phyloP scores from a whole-genome alignment of 2,797 vertebrate genomes.

The Ctenosaura bakeri region DNA sequence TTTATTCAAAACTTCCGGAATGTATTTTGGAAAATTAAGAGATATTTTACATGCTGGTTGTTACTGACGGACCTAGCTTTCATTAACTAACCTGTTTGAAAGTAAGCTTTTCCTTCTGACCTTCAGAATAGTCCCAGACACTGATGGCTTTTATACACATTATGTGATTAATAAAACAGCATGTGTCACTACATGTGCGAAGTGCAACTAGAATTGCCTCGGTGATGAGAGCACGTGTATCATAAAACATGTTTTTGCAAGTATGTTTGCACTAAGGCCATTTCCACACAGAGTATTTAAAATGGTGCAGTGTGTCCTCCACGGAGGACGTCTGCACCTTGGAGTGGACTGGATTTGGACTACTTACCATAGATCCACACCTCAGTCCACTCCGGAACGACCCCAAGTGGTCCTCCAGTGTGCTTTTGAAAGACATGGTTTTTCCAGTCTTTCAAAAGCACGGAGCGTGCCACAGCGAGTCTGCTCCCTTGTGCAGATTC shows the following conservation, averaged over 20 bases:
- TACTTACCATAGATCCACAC: no score
- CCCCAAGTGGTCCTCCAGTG: no score
- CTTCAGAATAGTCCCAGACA: neutral
- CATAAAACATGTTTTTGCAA: neutral
- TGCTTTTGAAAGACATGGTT: no score
- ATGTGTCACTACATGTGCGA: neutral
- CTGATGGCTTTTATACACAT: neutral
- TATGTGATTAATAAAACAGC: neutral
- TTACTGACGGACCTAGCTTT: neutral
- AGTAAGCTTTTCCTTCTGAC: neutral
- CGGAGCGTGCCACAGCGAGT: no score
- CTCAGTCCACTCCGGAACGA: no score
- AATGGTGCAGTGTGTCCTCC: no score
- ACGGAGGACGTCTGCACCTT: no score
- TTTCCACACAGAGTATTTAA: no score
- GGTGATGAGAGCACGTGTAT: neutral
- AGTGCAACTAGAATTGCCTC: neutral
- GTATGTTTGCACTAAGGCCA: neutral
- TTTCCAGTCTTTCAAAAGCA: no score
- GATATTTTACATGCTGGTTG: neutral
- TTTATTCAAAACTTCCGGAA: conserved; percentile 16
- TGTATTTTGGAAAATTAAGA: neutral
- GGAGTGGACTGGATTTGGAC: no score
- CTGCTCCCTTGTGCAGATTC: no score
- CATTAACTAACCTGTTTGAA: neutral